These are phyloP conservation scores for Orius insidiosus DNA, from an alignment of 1,140 invertebrate genomes.

Conservation along the genomic window DNA sequence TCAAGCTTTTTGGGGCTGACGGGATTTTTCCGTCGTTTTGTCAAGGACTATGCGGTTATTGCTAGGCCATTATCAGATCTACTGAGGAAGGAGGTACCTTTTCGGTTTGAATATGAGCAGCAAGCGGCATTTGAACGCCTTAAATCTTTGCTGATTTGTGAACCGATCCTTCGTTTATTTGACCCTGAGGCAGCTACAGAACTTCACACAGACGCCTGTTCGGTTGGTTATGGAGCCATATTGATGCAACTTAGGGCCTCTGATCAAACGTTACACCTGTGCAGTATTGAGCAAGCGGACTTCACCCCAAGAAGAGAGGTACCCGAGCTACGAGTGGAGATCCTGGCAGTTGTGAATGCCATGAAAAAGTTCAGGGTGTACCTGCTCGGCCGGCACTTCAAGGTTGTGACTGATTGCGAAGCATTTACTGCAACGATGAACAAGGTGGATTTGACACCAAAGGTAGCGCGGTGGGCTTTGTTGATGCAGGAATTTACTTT, in stretches of 20 bases:
- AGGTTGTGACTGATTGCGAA: slow-evolving; percentile 23
- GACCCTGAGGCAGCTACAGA: slow-evolving; percentile 19
- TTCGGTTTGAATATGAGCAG: slow-evolving; percentile 5
- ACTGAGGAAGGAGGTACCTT: no score
- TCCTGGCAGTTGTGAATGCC: slow-evolving; percentile 24
- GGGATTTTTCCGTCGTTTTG: slow-evolving; percentile 25
- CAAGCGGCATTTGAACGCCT: slow-evolving; percentile 20
- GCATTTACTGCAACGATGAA: slow-evolving; percentile 25
- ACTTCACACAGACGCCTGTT: slow-evolving; percentile 23
- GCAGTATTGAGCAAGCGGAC: not conserved
- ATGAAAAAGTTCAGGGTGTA: slow-evolving; percentile 32
- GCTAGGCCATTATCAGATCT: no score
- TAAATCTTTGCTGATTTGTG: slow-evolving; percentile 16
- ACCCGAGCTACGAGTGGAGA: no score
- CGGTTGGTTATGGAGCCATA: slow-evolving; percentile 21
- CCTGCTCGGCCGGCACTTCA: slow-evolving; percentile 25
- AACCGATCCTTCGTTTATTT: slow-evolving; percentile 23
- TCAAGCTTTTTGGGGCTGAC: slow-evolving; percentile 23
- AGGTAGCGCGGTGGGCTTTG: slow-evolving; percentile 24
- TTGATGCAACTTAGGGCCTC: slow-evolving; percentile 18
- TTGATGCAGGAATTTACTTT: slow-evolving; percentile 25
- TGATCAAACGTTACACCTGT: not conserved
- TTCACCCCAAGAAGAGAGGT: slow-evolving; percentile 24
- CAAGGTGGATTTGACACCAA: slow-evolving; percentile 25
- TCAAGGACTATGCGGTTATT: no score